Evolutionary conservation across 2,113 vertebrate genomes (phyloP).

Genomic region (Tringa solitaria): DNA sequence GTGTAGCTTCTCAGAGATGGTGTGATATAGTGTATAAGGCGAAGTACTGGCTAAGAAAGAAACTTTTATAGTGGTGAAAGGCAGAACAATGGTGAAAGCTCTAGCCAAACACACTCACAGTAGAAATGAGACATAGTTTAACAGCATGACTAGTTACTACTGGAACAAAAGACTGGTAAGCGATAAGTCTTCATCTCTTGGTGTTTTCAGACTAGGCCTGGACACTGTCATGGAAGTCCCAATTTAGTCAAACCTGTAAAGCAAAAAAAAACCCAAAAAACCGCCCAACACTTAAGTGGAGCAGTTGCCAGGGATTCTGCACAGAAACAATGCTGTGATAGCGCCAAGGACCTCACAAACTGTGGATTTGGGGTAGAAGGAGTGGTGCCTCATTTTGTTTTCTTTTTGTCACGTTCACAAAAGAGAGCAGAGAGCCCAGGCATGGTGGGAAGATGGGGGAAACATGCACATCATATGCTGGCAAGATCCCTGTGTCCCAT

Average conservation of each 20-base stretch:
- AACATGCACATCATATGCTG: not conserved
- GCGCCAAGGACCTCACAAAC: not conserved
- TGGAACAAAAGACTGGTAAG: not conserved
- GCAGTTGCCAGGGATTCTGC: not conserved
- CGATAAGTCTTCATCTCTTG: not conserved
- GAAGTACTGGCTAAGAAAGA: not conserved
- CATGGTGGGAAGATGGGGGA: not conserved
- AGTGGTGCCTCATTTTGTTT: not conserved
- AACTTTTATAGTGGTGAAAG: not conserved
- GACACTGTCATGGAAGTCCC: not conserved
- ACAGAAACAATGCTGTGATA: not conserved
- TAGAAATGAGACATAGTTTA: not conserved
- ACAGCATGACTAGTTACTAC: not conserved
- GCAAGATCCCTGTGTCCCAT: not conserved
- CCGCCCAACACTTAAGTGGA: not conserved
- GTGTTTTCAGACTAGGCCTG: not conserved
- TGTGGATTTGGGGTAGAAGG: not conserved
- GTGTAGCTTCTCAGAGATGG: not conserved
- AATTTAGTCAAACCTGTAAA: constrained; percentile 1
- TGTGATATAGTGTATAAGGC: not conserved
- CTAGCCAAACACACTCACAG: not conserved
- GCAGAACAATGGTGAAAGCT: not conserved
- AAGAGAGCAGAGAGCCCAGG: not conserved
- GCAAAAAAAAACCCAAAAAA: not conserved
- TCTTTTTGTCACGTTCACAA: not conserved